Base-by-base conservation (phyloP, 1,140 invertebrate species). In the Rhynchophorus ferrugineus region DNA sequence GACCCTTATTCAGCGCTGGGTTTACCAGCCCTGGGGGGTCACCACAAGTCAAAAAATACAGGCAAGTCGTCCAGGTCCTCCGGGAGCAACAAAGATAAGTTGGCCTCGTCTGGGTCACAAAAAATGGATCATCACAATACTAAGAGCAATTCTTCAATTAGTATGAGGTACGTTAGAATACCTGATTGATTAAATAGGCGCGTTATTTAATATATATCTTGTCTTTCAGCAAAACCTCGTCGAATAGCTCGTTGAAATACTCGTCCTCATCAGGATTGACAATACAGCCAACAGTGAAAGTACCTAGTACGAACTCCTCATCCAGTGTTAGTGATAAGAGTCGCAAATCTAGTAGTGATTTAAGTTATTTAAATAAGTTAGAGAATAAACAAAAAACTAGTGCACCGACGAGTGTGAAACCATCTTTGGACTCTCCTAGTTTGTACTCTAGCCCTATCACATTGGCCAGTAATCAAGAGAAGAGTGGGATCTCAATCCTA, bases 1-100 rank as follows among this genome's bases (percentile, higher is more conserved):
- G 75, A 77, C 54, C 72, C 74, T 42, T 76, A 77, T 11, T 74
- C 77, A 3, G 64, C 65, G 0, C 19, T 56, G 7, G 61, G 60
- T 8, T 69, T 71, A 37, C 69, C 37, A 51, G 68, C 48, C 38
- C 66, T 72, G 52, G 14, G 63, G 53, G 67, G 67, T 0, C 69
- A 68, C 24, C 65, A 69, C 43, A 72, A 73, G 47, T 66, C 69
- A 9, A 41, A 39, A 36, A 37, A 38, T 14, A 19, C 37, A 2
- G 62, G 58, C 6, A 63, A 64, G 34, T 61, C 58, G 56, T 49
- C 44, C 22, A 49, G 37, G 18, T 53, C 56, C 7, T 38, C 37
- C 18, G 19, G 44, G 48, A 58, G 53, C 53, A 50, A 49, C 39
- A 65, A 65, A 47, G 62, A 64, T 38, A 64, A 64, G 39, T 35